Evolutionary conservation across 2,888 invertebrate genomes (phyloP), one percentile per base, ranked within the genome.

Genomic region (Monochamus alternatus): DNA sequence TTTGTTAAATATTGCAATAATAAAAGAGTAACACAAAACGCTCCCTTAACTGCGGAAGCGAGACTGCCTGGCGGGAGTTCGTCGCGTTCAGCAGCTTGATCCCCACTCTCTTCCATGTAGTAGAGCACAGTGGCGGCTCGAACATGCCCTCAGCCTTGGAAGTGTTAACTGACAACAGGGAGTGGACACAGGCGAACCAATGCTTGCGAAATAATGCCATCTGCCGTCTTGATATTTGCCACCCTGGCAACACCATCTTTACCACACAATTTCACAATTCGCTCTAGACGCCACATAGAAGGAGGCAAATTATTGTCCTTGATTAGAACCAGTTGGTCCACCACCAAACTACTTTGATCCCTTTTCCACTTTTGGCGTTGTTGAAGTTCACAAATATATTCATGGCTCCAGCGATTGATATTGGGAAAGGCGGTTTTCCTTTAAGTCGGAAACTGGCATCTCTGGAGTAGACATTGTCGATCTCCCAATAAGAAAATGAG

Each of bases 231-330:
- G 5, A 87, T 78, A 1, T 82, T 80, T 0, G 80, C 85, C 0
- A 85, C 86, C 55, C 86, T 73, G 3, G 81, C 71, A 0, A 82
- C 68, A 8, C 76, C 77, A 68, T 86, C 87, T 14, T 64, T 59
- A 32, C 86, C 86, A 10, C n/a, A n/a, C 4, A 85, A 60, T 5
- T 81, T 60, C 0, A 78, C 22, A 3, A 86, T 75, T 60, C 85
- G 47, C 14, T 78, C 75, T 51, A 76, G 31, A 55, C 66, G 51
- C 87, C 87, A 87, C 43, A 82, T 75, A 8, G 82, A 52, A 1
- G 85, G 84, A 9, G 85, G 81, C 5, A 81, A 55, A 38, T 83
- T 78, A 58, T 86, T 83, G 32, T 86, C 85, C 55, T 84, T 84
- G 5, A 87, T 47, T 5, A 87, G 60, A 0, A 87, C 86, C 32